These are phyloP conservation scores for Terebella lapidaria DNA, from an alignment of 2,888 invertebrate species.

Conservation along the genomic window DNA sequence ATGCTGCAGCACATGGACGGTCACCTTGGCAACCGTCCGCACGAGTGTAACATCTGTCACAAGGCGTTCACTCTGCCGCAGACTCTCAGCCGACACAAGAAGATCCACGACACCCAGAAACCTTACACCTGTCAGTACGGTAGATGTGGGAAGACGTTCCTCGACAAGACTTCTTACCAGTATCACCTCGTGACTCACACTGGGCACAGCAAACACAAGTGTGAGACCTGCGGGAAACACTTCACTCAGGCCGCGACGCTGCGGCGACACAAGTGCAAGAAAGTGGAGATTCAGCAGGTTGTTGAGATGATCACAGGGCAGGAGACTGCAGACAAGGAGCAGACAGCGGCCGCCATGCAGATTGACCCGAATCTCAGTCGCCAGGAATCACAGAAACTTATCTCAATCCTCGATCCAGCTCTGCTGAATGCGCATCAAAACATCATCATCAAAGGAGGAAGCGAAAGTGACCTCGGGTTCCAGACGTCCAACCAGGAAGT, in stretches of 20 bases:
- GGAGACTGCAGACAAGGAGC: neutral
- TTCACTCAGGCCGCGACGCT: neutral
- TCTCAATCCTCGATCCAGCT: too few species aligned
- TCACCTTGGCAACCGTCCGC: neutral
- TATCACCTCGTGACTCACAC: constrained; percentile 1
- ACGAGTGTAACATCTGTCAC: neutral
- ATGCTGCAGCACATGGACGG: neutral
- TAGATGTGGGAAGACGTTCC: neutral
- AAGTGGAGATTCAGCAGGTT: neutral
- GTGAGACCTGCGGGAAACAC: neutral
- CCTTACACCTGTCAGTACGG: neutral
- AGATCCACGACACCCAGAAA: neutral
- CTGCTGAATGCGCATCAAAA: too few species aligned
- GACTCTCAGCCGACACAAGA: neutral
- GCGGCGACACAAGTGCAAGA: neutral
- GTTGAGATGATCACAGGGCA: neutral
- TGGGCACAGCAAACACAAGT: neutral
- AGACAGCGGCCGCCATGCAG: too few species aligned
- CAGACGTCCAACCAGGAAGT: too few species aligned
- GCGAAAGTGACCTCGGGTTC: too few species aligned
- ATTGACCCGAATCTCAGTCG: too few species aligned
- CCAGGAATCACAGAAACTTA: too few species aligned
- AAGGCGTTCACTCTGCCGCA: neutral
- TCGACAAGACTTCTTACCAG: neutral
- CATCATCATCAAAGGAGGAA: too few species aligned